Evolutionary conservation across 2,888 invertebrate species (phyloP).

Genomic region (Epinotia nisella): DNA sequence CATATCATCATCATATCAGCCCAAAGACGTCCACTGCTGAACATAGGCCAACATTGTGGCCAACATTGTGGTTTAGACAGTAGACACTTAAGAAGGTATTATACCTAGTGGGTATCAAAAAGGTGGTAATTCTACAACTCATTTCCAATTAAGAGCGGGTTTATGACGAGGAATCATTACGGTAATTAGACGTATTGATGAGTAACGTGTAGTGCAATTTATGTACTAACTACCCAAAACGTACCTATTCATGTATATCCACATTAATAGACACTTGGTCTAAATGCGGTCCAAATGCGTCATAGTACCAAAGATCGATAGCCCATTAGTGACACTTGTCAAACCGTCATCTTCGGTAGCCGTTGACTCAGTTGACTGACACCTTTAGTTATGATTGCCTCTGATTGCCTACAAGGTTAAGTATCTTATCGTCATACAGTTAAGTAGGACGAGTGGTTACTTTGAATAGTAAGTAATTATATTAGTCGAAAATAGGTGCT

Average conservation of each 20-base stretch:
- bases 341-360: conserved; percentile 30
- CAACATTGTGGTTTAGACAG: too few species aligned
- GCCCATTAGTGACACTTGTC: conserved; percentile 39
- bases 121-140: not conserved
- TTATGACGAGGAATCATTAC: not conserved
- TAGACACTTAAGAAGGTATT: too few species aligned
- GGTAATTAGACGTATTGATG: not conserved
- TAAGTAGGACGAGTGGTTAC: conserved; percentile 15
- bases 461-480: conserved; percentile 21
- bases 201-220: not conserved
- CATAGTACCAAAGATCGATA: conserved; percentile 36
- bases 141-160: not conserved
- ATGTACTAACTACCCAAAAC: not conserved
- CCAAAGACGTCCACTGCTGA: too few species aligned
- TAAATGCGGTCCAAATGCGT: conserved; percentile 27
- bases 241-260: not conserved
- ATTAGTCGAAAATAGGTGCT: not conserved
- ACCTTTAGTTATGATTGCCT: conserved; percentile 18
- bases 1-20: too few species aligned
- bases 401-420: conserved; percentile 33
- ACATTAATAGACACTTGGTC: conserved; percentile 4
- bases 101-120: too few species aligned
- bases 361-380: conserved; percentile 29
- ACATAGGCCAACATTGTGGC: too few species aligned
- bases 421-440: conserved; percentile 5